Evolutionary conservation across 2,113 vertebrate species (phyloP).

Genomic region (Odocoileus virginianus): DNA sequence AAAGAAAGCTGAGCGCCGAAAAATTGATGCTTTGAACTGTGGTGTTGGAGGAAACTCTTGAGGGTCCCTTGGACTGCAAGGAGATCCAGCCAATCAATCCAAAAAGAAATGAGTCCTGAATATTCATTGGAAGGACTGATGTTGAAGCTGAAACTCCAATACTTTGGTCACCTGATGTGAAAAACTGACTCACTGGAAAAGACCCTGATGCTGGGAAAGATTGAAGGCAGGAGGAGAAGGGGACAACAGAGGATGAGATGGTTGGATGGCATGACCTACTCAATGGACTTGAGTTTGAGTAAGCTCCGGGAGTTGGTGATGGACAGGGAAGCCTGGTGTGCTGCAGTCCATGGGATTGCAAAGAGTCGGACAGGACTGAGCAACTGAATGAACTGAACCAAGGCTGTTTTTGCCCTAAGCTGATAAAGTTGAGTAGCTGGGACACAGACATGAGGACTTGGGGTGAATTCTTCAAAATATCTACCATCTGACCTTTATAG

Average conservation of each 20-base stretch:
- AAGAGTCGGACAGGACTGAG: not conserved
- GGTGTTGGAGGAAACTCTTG: not conserved
- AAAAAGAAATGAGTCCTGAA: not conserved
- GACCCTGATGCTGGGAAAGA: not conserved
- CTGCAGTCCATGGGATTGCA: not conserved
- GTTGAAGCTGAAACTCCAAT: not conserved
- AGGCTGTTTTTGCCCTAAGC: not conserved
- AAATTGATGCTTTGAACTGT: not conserved
- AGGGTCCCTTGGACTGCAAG: not conserved
- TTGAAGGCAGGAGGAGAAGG: not conserved
- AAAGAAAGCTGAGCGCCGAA: not conserved
- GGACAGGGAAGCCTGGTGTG: not conserved
- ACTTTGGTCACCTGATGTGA: not conserved
- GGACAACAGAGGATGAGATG: not conserved
- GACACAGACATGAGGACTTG: not conserved
- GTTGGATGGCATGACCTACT: not conserved
- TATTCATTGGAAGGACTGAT: not conserved
- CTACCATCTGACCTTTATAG: not conserved
- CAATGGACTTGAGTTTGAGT: not conserved
- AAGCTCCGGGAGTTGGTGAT: not conserved
- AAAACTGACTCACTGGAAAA: not conserved
- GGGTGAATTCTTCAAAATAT: not conserved
- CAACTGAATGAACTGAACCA: fast-evolving
- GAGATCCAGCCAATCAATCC: not conserved
- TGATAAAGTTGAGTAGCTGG: not conserved